phyloP scores from a whole-genome alignment of 1,140 invertebrate genomes.

The Diabrotica virgifera region DNA sequence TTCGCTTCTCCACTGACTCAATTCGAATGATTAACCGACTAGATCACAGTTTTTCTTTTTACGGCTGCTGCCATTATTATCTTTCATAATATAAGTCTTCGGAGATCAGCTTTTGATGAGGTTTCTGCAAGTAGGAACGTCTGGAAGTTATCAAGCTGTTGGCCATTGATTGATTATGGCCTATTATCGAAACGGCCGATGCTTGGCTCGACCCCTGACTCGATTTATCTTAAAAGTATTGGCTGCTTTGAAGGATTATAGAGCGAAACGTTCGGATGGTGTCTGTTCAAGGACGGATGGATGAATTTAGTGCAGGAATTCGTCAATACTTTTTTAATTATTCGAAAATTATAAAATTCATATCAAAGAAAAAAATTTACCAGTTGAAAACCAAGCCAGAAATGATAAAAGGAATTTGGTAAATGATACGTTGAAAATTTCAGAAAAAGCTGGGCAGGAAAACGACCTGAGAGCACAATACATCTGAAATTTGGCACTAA shows the following conservation, averaged over 20 bases:
- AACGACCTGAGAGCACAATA: too few relatives aligned
- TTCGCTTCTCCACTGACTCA: not conserved
- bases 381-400: too few relatives aligned
- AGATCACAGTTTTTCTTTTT: conserved; percentile 14
- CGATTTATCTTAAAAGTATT: conserved; percentile 14
- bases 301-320: too few relatives aligned
- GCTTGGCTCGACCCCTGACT: not conserved
- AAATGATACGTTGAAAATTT: too few relatives aligned
- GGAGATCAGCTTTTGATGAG: conserved; percentile 11
- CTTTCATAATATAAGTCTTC: not conserved
- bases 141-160: conserved; percentile 16
- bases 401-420: too few relatives aligned
- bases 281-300: too few relatives aligned
- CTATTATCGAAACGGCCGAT: conserved; percentile 7
- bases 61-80: conserved; percentile 10
- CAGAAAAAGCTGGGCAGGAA: too few relatives aligned
- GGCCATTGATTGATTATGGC: conserved; percentile 13
- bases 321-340: too few relatives aligned
- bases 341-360: too few relatives aligned
- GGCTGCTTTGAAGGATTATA: conserved; percentile 6
- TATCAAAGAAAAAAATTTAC: too few relatives aligned
- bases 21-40: conserved; percentile 9
- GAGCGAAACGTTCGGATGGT: too few relatives aligned
- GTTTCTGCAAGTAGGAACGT: not conserved
- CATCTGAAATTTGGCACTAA: too few relatives aligned